Base-by-base conservation (phyloP, 2,113 vertebrate species). In the Cromileptes altivelis region DNA sequence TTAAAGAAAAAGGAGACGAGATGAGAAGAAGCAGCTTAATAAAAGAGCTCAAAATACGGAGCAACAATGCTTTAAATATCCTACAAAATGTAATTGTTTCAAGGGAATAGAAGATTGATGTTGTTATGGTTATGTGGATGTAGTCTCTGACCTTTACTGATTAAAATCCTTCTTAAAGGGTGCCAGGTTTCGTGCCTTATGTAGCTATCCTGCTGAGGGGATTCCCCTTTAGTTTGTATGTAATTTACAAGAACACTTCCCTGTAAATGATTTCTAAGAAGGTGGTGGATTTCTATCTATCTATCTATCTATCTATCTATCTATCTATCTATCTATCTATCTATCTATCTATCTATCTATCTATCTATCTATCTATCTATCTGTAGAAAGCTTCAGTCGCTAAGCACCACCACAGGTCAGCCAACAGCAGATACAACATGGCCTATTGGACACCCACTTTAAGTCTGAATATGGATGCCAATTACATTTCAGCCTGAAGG, bases 401-500 rank as follows among this genome's bases (percentile, higher is more conserved):
- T 13, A 25, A 50, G 1, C 13, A 47, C 27, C 45, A 60, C 58
- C 18, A 60, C 18, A 15, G 0, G 47, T 53, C 10, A 72, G 7
- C 2, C 47, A 14, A 17, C 17, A 65, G 18, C 12, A 33, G 2
- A 14, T 17, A 19, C 2, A 65, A 10, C 50, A 18, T 23, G 8
- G 18, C 53, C 56, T 63, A 17, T 21, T n/a, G 40, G 45, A 64
- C 6, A 33, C 6, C 6, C 23, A 50, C 19, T 4, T 12, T 13
- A 14, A 27, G 23, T 55, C 19, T 49, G 15, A 60, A 17, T 42
- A 30, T 65, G 14, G 11, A 69, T 55, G 52, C 30, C 53, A 61
- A 80, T 83, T 78, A 74, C 55, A 40, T 52, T 33, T 63, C 15
- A 55, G 21, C 50, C 33, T 45, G 3, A 17, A 55, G 25, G 55